Evolutionary conservation across 2,888 invertebrate genomes (phyloP).

Genomic region (Gandaritis pyraliata): DNA sequence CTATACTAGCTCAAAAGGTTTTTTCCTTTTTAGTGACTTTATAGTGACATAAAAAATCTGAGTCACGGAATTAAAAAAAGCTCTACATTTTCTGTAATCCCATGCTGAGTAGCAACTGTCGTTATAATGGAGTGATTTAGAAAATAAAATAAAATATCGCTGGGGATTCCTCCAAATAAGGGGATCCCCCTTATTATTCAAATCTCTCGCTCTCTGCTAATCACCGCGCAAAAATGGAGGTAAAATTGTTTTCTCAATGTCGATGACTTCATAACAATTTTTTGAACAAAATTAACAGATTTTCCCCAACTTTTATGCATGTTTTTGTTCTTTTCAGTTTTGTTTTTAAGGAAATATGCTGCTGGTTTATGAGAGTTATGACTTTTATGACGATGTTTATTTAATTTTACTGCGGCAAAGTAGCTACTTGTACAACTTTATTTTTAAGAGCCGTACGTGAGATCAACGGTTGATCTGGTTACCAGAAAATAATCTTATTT

Average conservation of each 20-base stretch:
- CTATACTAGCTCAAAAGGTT: no score
- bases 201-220: conserved; percentile 15
- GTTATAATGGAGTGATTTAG: not conserved
- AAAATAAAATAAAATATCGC: not conserved
- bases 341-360: not conserved
- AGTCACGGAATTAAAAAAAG: no score
- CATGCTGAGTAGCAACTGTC: not conserved
- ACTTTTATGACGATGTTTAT: conserved; percentile 1
- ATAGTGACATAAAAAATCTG: no score
- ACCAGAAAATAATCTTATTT: not conserved
- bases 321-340: not conserved
- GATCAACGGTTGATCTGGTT: no score
- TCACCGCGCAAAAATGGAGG: conserved; percentile 26
- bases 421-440: not conserved
- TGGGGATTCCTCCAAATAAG: not conserved
- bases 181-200: conserved; percentile 14
- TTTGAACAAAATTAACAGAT: conserved; percentile 11
- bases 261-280: conserved; percentile 28
- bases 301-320: conserved; percentile 6
- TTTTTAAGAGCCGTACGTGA: not conserved
- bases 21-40: no score
- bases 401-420: conserved; percentile 1
- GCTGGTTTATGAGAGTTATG: not conserved
- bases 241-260: conserved; percentile 39
- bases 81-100: not conserved